A percentile compares a stretch with the other conserved stretches of the same genome.
phyloP scores from a whole-genome alignment of 2,113 vertebrate genomes.

The Gymnorhina tibicen region DNA sequence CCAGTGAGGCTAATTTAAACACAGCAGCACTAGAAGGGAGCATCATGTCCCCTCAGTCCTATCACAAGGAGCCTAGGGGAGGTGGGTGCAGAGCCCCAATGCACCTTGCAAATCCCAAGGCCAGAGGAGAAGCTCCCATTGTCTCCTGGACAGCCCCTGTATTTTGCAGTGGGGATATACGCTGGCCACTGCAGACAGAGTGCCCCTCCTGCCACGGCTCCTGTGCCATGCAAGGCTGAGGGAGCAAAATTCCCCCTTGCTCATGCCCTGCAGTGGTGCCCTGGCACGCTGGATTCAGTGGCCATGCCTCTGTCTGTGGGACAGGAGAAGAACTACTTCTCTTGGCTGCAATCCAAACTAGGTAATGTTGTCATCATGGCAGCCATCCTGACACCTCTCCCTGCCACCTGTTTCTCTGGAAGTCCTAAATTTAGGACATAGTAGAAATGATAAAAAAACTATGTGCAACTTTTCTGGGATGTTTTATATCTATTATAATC shows the following conservation, averaged over 20 bases:
- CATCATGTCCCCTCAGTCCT: rapidly evolving
- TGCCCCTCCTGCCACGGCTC: neutral
- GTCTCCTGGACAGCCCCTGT: neutral
- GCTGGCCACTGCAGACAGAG: neutral
- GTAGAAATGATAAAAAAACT: neutral
- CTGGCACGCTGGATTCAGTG: rapidly evolving
- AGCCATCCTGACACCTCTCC: neutral
- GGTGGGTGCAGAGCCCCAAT: rapidly evolving
- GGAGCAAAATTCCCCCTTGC: neutral
- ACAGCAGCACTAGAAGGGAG: neutral
- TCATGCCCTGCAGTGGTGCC: rapidly evolving
- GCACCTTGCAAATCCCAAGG: neutral
- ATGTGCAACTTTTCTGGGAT: neutral
- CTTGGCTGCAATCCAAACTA: rapidly evolving
- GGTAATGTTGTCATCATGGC: rapidly evolving
- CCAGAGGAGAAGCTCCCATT: rapidly evolving
- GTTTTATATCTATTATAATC: neutral
- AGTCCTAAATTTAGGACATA: neutral
- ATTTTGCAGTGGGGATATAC: neutral
- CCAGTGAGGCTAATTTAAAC: neutral
- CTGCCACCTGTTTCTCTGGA: neutral
- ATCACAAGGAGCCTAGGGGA: neutral
- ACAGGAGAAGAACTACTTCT: neutral
- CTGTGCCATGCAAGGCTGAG: rapidly evolving
- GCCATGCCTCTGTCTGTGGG: rapidly evolving